Evolutionary conservation across 2,113 vertebrate genomes (phyloP).

Genomic region (Dipodomys stephensi): DNA sequence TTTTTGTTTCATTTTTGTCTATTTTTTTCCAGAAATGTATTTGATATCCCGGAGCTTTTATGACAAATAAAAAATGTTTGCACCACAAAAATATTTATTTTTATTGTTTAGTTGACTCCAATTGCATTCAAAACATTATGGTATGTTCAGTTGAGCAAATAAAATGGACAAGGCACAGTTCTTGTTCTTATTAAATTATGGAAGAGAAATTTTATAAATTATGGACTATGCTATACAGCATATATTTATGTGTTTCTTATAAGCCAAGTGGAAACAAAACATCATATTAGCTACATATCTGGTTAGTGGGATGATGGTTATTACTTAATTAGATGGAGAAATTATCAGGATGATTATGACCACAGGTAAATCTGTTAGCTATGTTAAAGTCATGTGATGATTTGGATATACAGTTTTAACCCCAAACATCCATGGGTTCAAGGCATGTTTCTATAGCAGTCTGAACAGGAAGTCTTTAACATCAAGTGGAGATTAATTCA

Average conservation of each 20-base stretch:
- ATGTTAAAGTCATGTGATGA: too few species aligned
- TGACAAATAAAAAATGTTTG: not conserved
- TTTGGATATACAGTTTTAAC: too few species aligned
- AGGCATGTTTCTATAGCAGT: too few species aligned
- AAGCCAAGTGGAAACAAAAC: not conserved
- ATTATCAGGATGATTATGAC: too few species aligned
- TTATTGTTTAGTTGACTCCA: not conserved
- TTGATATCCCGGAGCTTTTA: not conserved
- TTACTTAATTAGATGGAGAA: too few species aligned
- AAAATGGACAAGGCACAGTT: not conserved
- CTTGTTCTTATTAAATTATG: not conserved
- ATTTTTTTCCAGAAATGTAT: not conserved
- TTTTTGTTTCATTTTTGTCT: not conserved
- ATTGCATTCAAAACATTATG: not conserved
- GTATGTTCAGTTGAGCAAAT: not conserved
- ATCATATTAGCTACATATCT: too few species aligned
- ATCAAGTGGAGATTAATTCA: too few species aligned
- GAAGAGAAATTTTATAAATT: not conserved
- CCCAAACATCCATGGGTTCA: too few species aligned
- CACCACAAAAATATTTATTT: not conserved
- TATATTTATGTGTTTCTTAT: not conserved
- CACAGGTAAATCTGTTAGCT: too few species aligned
- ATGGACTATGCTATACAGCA: not conserved
- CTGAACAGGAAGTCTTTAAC: too few species aligned
- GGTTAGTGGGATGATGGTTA: too few species aligned